Evolutionary conservation across 1,140 invertebrate genomes (phyloP), one percentile per base, ranked within the genome.

Genomic region (Drosophila takahashii): DNA sequence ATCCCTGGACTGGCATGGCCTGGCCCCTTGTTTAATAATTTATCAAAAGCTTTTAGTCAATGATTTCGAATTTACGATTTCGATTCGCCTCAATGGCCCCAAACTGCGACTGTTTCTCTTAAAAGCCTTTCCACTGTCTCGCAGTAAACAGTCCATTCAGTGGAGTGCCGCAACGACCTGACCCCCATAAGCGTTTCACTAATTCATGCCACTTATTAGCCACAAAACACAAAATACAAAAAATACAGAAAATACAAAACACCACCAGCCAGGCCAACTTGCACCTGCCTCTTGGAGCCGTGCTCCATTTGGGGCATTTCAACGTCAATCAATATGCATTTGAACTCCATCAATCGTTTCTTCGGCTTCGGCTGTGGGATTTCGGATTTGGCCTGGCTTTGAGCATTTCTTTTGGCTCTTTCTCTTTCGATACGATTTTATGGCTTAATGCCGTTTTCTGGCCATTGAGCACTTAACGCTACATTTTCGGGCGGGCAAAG

Each of bases 11-110:
- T 8, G 22, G 22, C 3, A 22, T 22, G 22, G 22, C 22, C 22
- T 22, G 22, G 22, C 34, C 47, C 32, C 56, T 75, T 54, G 48
- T 70, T 79, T 70, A 67, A 74, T 84, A 84, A 87, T 87, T 89
- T 87, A 89, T 89, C 80, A 87, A 87, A 87, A 89, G 84, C 84
- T 87, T 87, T 87, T 89, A 87, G 84, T 87, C 84, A 87, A 87
- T 87, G 84, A 89, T 89, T 87, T 87, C 72, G 58, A 89, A 87
- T 89, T 87, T 89, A 87, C 79, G 79, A 84, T 87, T 89, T 76
- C 74, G 64, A 61, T 71, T 78, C 66, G 71, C 76, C 77, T 81
- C 74, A 86, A 86, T 86, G 81, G 81, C 76, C 80, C 80, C 71
- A 75, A 65, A 70, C 64, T 70, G 64, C 50, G 64, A 70, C 50